Evolutionary conservation across 1,140 invertebrate genomes (phyloP), one percentile per base, ranked within the genome.

Genomic region (Onthophagus taurus): DNA sequence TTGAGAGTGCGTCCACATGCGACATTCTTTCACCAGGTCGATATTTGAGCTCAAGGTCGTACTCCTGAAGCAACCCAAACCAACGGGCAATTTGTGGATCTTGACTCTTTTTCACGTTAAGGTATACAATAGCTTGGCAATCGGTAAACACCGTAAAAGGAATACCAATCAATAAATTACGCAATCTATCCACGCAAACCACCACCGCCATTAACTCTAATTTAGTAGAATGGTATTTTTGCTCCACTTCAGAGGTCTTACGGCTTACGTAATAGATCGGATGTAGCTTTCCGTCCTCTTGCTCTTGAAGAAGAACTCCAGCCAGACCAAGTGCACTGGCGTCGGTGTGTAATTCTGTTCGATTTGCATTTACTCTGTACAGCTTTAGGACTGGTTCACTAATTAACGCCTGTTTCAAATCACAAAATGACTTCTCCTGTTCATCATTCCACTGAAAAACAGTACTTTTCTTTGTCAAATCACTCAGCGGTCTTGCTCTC

Each of bases 271-370:
- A 36, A 23, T 35, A 26, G 21, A 44, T 18, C 3, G 30, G 30
- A 13, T 35, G 33, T 19, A 20, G 17, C 9, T 18, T 5, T 13
- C 33, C 33, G 23, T 36, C 42, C 16, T n/a, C 9, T 8, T 18
- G 39, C 26, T 36, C 24, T 30, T 44, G 18, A 8, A 36, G 12
- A n/a, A 44, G 7, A 5, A 44, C 24, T 2, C 18, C 42, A 5
- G 31, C 42, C 8, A 44, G 5, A 14, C 31, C 33, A 23, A n/a
- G 18, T n/a, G 5, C 13, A 31, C 49, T 53, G 0, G 61, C 63
- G 44, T 66, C 63, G 0, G 55, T 62, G 48, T 61, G 57, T 13
- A 66, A 31, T 17, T 63, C 56, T n/a, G n/a, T n/a, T n/a, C n/a
- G n/a, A n/a, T n/a, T 6, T 47, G 45, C 36, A 9, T 47, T 31